A percentile compares a stretch with the other conserved stretches of the same genome.
phyloP scores from a whole-genome alignment of 1,140 invertebrate genomes.

The Arion vulgaris region DNA sequence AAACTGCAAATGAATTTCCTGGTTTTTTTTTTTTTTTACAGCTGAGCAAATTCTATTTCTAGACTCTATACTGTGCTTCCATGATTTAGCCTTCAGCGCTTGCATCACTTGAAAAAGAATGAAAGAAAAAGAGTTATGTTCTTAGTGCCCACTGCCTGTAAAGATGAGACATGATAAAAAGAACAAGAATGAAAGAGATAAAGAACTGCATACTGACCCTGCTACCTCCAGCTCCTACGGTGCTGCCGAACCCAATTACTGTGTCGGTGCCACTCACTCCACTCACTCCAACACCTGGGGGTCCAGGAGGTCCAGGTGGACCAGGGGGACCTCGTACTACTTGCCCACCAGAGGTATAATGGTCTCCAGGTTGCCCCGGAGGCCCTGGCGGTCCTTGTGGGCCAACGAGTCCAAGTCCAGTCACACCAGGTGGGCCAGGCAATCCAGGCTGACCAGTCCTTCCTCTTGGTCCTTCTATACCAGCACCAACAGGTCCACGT shows the following conservation, averaged over 20 bases:
- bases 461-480: slow-evolving; percentile 20
- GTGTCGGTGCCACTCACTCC: slow-evolving; percentile 12
- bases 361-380: slow-evolving; percentile 40
- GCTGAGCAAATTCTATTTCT: too few relatives aligned
- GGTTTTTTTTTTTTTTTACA: too few relatives aligned
- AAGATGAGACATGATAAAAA: too few relatives aligned
- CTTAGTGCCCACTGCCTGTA: too few relatives aligned
- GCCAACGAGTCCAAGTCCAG: slow-evolving; percentile 43
- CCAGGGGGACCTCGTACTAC: slow-evolving; percentile 65
- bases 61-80: too few relatives aligned
- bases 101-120: too few relatives aligned
- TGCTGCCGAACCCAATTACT: slow-evolving; percentile 14
- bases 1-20: too few relatives aligned
- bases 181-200: too few relatives aligned
- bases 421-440: slow-evolving; percentile 39
- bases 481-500: background rate
- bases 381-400: slow-evolving; percentile 41
- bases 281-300: slow-evolving; percentile 63
- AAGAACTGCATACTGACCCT: slow-evolving; percentile 3
- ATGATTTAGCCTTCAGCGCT: too few relatives aligned
- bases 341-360: slow-evolving; percentile 51
- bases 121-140: too few relatives aligned
- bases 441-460: background rate
- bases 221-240: slow-evolving; percentile 14
- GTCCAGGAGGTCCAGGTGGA: slow-evolving; percentile 49